Percentiles rank a stretch among this genome's conserved stretches.
phyloP scores from a whole-genome alignment of 2,888 invertebrate species.

The Zaprionus obscuricornis region DNA sequence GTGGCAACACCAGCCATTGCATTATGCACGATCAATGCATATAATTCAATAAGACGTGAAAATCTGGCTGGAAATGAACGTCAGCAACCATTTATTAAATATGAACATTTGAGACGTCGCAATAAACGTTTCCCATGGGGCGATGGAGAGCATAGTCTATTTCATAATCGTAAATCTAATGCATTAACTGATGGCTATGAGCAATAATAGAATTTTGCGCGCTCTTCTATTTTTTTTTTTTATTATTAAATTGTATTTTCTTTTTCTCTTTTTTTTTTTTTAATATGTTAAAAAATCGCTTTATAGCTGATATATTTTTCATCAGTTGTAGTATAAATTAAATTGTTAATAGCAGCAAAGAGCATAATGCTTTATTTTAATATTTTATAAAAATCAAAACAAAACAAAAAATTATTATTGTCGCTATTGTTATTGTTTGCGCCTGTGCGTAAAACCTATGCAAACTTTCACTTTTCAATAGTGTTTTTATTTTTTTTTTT shows the following conservation, averaged over 20 bases:
- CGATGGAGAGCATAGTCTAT: conserved; percentile 92
- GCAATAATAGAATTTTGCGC: not conserved
- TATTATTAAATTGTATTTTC: not conserved
- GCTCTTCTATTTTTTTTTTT: not conserved
- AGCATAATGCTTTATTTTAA: too few relatives aligned
- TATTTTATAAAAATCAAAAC: not conserved
- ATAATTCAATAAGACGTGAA: too few relatives aligned
- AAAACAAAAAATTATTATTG: not conserved
- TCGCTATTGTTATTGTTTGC: conserved; percentile 30
- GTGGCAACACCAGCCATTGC: conserved; percentile 90
- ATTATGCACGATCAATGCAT: conserved; percentile 89
- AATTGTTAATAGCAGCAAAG: too few relatives aligned
- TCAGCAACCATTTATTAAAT: conserved; percentile 87
- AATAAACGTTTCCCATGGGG: conserved; percentile 96
- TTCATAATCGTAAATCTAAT: conserved; percentile 92
- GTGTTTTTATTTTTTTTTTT: conserved; percentile 25
- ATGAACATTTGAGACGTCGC: conserved; percentile 90
- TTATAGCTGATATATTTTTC: too few relatives aligned
- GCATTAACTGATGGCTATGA: conserved; percentile 92
- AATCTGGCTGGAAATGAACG: conserved; percentile 77
- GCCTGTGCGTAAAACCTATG: too few relatives aligned
- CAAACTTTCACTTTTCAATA: too few relatives aligned
- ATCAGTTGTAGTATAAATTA: too few relatives aligned
- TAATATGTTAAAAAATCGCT: too few relatives aligned
- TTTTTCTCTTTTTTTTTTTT: not conserved